Base-by-base conservation (phyloP, 2,113 vertebrate species). In the Arvicanthis niloticus region DNA sequence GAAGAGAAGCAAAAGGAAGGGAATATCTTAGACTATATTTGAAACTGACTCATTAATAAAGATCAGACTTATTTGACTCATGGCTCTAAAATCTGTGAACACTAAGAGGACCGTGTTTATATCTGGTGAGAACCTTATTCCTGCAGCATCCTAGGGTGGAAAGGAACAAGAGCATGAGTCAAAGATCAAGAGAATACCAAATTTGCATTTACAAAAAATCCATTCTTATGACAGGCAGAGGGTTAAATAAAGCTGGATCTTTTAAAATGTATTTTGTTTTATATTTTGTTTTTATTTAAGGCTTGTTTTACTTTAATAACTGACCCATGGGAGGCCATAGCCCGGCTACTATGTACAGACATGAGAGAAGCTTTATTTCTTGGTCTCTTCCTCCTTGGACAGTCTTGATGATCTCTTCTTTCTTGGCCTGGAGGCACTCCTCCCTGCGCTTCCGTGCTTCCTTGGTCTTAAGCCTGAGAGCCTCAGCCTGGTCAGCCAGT, bases 201-300 rank as follows among this genome's bases (percentile, higher is more conserved):
- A 67, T 8, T 22, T 31, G 10, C 16, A 86, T 86, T 62, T 86
- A 67, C 9, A 87, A 86, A 15, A 76, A 51, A 65, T 85, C 24
- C 24, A 77, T 72, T 87, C 22, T 67, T 42, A 76, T n/a, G 37
- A 40, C 53, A 76, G 37, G 78, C 48, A 81, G 45, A 78, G 29
- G 13, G 45, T 51, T 51, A 51, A 48, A 78, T 21, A 45, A 76
- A 95, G 13, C 70, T 95, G 4, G 29, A 85, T 88, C 24, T 84
- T 70, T 73, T 82, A 45, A 88, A 84, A 88, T 93, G 31, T 72
- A 91, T 77, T 95, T 94, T 91, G 40, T 89, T 81, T 91, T 51
- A 51, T 7, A 51, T 7, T 51, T 51, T 51, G 48, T 51, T 51
- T 51, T 45, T 51, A 8, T 51, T 51, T 51, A 51, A 51, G 48